A percentile compares a stretch with the other conserved stretches of the same genome.
Evolutionary conservation across 2,113 vertebrate species (phyloP).

Genomic region (Aspidoscelis tigris): DNA sequence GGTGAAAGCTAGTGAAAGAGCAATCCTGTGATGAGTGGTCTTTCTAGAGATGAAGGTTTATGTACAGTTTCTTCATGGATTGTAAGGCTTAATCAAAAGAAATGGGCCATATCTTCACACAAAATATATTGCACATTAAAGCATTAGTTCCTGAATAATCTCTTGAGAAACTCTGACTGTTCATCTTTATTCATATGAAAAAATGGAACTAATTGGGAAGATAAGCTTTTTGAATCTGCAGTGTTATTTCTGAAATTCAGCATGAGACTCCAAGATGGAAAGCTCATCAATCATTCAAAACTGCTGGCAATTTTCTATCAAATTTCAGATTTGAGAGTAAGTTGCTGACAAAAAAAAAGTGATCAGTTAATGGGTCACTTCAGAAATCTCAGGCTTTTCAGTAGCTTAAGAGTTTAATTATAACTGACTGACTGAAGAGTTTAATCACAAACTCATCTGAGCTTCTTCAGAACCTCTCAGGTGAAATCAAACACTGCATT

Average conservation of each 20-base stretch:
- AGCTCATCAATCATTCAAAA: constrained; percentile 13
- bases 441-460: constrained; percentile 32
- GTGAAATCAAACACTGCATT: constrained; percentile 20
- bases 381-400: constrained; percentile 23
- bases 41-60: not conserved
- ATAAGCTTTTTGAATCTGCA: not conserved
- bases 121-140: not conserved
- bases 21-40: not conserved
- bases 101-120: not conserved
- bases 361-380: constrained; percentile 31
- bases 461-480: constrained; percentile 28
- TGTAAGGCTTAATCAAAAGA: not conserved
- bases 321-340: constrained; percentile 11
- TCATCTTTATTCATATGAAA: not conserved
- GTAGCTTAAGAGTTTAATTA: constrained; percentile 29
- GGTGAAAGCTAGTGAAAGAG: not conserved
- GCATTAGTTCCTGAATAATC: not conserved
- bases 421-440: constrained; percentile 27
- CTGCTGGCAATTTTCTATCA: not conserved
- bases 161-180: not conserved
- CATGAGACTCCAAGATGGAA: not conserved
- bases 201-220: constrained; percentile 5
- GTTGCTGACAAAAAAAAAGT: not conserved
- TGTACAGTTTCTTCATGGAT: not conserved
- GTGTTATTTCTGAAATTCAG: constrained; percentile 4